Base-by-base conservation (phyloP, 2,888 invertebrate genomes). In the Amphipoea oculea region DNA sequence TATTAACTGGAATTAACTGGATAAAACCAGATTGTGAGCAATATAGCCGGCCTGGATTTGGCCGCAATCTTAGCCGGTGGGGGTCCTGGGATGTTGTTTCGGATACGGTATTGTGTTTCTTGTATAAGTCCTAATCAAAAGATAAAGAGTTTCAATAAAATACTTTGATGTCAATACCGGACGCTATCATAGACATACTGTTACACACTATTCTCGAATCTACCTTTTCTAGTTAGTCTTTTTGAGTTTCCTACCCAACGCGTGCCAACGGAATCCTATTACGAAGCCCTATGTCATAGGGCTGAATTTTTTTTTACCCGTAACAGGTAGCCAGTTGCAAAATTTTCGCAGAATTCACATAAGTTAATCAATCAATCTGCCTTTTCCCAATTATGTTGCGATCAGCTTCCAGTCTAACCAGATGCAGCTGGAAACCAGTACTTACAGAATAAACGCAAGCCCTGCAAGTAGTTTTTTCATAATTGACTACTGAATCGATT, bases 1-100 rank as follows among this genome's bases (percentile, higher is more conserved):
- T 88, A 85, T 89, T 91, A 93, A 91, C 90, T 75, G 88, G 92
- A 90, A 92, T 92, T 91, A 92, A 90, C 89, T 79, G 89, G 91
- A 91, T 92, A 89, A 89, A 89, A 90, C 91, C 89, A 90, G 93
- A 91, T 91, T 92, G 92, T 90, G 90, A 90, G 91, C 89, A 91
- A 92, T 92, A 93, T 92, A 89, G 90, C 91, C 83, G 89, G 87
- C 88, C 82, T 85, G 91, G 91, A 91, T 91, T 91, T 89, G 89
- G 88, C 89, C 92, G 88, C 92, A 92, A 92, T 92, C 90, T 90
- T 86, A 89, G 84, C 82, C 79, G 7, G 81, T 81, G 85, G 88
- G 82, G 89, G 9, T 60, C 9, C 48, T 62, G n/a, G n/a, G 11
- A 40, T 85, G 81, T 69, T 29, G 4, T 42, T 67, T 83, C 74